phyloP scores from a whole-genome alignment of 2,888 invertebrate species.

The Toxonevra muliebris region DNA sequence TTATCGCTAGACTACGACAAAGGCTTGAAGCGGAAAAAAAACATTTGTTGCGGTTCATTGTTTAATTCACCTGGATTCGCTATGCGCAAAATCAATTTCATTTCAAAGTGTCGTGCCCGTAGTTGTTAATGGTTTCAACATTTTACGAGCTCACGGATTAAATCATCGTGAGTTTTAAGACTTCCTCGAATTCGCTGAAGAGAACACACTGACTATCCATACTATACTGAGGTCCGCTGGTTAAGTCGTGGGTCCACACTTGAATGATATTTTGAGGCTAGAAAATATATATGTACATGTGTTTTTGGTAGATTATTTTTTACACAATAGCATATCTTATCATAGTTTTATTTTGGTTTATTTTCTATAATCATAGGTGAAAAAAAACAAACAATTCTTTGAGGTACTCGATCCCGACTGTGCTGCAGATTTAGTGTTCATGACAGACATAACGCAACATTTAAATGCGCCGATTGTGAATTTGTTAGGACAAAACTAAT shows the following conservation, averaged over 20 bases:
- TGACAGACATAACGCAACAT: slow-evolving; percentile 10
- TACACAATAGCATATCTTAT: background rate
- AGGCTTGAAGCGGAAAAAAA: background rate
- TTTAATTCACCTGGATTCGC: background rate
- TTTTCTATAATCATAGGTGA: background rate
- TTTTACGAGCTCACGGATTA: background rate
- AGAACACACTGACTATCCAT: background rate
- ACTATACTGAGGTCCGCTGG: slow-evolving; percentile 2
- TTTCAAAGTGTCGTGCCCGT: background rate
- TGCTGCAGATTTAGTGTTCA: background rate
- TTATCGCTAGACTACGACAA: slow-evolving; percentile 4
- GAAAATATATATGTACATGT: slow-evolving; percentile 10
- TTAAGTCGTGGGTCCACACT: background rate
- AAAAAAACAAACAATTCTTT: background rate
- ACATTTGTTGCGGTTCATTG: slow-evolving; percentile 2
- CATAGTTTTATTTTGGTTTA: background rate
- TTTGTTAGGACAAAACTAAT: slow-evolving; percentile 5
- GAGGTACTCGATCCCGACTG: slow-evolving; percentile 6
- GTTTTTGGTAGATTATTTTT: background rate
- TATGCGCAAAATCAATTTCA: background rate
- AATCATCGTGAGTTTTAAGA: background rate
- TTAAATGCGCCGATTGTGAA: background rate
- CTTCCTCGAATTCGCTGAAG: background rate
- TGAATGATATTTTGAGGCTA: background rate
- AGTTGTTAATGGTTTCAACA: slow-evolving; percentile 1